Base-by-base conservation (phyloP, 1,140 invertebrate genomes). In the Manduca sexta region DNA sequence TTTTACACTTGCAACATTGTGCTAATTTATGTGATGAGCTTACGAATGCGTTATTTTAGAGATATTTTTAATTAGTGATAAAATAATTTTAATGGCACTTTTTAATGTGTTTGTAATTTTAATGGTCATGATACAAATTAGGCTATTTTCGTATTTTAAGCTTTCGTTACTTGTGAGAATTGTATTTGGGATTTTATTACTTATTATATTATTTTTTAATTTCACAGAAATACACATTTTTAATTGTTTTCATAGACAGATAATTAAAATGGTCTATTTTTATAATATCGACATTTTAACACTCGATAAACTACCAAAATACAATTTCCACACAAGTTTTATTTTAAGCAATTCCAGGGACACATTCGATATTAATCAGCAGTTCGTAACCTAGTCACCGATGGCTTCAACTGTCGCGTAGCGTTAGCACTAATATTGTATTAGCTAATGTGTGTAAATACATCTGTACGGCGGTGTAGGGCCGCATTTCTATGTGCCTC, bases 401-500 rank as follows among this genome's bases (percentile, higher is more conserved):
- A 60, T 61, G 56, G 61, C 55, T 54, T 63, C 56, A 55, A 66
- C 47, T 66, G 49, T 64, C 62, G 60, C 30, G n/a, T 70, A 70
- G 47, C 58, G 13, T 31, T 18, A 69, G 66, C 67, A 64, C 60
- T 74, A 77, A 68, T 60, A 54, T 64, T 49, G 40, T 65, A 51
- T 56, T 14, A 30, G 13, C n/a, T n/a, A 15, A 7, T 30, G 11
- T 29, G 3, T 63, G 55, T 67, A 59, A 52, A 64, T 79, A 71
- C 73, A 62, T 69, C 21, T 69, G 44, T 69, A 58, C 42, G 65
- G 68, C 59, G 74, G 72, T 43, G 44, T 26, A 52, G 50, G 68
- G 64, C 70, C 69, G 71, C 66, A 64, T 63, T 69, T 77, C 60
- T 71, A 77, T 76, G 78, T 82, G 78, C 78, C 78, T 81, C 77